A percentile compares a stretch with the other conserved stretches of the same genome.
phyloP scores from a whole-genome alignment of 2,888 invertebrate genomes.

The Trissolcus japonicus region DNA sequence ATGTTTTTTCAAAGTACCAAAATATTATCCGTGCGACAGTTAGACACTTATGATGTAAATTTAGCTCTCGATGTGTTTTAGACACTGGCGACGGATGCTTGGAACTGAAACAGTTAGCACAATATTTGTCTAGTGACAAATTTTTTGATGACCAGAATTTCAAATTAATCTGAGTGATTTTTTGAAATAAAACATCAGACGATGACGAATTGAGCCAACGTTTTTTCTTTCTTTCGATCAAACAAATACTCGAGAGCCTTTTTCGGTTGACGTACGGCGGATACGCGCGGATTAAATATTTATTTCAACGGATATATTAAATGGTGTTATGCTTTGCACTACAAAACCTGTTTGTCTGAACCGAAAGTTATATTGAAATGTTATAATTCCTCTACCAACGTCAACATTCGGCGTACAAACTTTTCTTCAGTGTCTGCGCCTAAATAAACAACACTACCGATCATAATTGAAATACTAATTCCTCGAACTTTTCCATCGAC shows the following conservation, averaged over 20 bases:
- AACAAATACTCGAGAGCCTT: too few relatives aligned
- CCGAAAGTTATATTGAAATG: too few relatives aligned
- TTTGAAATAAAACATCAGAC: background rate
- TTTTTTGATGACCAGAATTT: background rate
- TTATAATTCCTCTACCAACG: too few relatives aligned
- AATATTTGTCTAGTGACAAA: slow-evolving; percentile 23
- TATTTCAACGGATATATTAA: too few relatives aligned
- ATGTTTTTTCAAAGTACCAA: slow-evolving; percentile 36
- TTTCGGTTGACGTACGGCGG: too few relatives aligned
- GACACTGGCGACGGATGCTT: slow-evolving; percentile 2
- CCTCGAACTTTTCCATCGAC: slow-evolving; percentile 4
- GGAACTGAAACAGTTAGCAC: slow-evolving; percentile 29
- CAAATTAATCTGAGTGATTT: background rate
- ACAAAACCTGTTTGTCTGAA: too few relatives aligned
- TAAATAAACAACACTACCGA: background rate
- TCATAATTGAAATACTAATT: slow-evolving; percentile 10
- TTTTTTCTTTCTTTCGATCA: too few relatives aligned
- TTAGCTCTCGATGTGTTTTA: slow-evolving; percentile 3
- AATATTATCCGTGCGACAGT: slow-evolving; percentile 20
- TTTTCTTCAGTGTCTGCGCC: too few relatives aligned
- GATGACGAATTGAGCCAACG: too few relatives aligned
- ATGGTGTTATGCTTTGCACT: too few relatives aligned
- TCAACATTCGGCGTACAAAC: too few relatives aligned
- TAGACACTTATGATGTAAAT: slow-evolving; percentile 19
- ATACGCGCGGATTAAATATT: too few relatives aligned